phyloP scores from a whole-genome alignment of 2,113 vertebrate genomes.

The Nanorana parkeri region DNA sequence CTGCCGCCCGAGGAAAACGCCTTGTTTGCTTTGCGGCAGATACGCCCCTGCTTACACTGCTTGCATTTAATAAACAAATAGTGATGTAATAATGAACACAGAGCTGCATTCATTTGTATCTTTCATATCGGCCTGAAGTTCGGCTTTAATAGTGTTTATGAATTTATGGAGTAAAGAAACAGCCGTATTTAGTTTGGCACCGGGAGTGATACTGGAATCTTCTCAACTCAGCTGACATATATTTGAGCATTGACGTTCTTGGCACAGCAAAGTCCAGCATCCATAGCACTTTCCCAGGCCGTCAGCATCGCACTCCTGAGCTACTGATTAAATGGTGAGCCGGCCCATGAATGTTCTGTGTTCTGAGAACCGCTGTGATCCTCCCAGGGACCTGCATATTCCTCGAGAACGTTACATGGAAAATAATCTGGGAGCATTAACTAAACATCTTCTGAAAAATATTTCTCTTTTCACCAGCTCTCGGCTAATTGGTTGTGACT shows the following conservation, averaged over 20 bases:
- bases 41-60: no score
- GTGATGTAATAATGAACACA: no score
- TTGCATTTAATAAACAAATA: no score
- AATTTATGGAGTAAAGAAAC: background rate
- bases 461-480: background rate
- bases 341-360: background rate
- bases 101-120: no score
- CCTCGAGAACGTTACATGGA: background rate
- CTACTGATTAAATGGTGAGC: constrained; percentile 30
- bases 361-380: constrained; percentile 20
- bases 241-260: constrained; percentile 18
- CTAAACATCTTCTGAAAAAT: background rate
- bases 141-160: background rate
- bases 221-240: constrained; percentile 17
- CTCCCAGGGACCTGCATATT: constrained; percentile 9
- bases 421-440: constrained; percentile 16
- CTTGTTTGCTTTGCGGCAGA: no score
- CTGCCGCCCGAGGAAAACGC: no score
- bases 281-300: constrained; percentile 28
- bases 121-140: background rate
- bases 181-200: constrained; percentile 16
- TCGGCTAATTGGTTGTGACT: background rate
- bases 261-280: background rate
- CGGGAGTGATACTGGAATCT: constrained; percentile 3
- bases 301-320: constrained; percentile 12